phyloP scores from a whole-genome alignment of 2,113 vertebrate genomes.

The Grallaria varia region DNA sequence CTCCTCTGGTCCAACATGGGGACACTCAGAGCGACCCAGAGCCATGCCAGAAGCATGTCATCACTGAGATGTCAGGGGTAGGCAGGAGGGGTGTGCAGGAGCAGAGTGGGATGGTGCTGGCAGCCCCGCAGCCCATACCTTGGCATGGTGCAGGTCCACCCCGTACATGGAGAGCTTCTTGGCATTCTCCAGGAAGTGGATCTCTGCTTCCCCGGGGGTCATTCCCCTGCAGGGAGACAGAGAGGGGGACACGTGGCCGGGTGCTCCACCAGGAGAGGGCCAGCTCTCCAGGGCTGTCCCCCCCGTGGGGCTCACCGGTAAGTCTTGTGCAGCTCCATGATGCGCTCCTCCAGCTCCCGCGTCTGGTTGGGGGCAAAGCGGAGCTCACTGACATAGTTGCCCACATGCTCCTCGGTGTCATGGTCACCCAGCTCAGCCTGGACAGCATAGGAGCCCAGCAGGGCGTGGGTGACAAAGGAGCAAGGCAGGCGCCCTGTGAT shows the following conservation, averaged over 20 bases:
- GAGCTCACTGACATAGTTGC: slow-evolving; percentile 91
- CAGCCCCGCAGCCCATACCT: slow-evolving; percentile 75
- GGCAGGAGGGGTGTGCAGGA: neutral
- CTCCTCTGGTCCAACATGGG: neutral
- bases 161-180: slow-evolving; percentile 99
- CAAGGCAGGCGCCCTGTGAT: slow-evolving; percentile 95
- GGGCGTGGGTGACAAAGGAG: slow-evolving; percentile 95
- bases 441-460: slow-evolving; percentile 93
- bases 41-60: neutral
- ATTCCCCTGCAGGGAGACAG: slow-evolving; percentile 81
- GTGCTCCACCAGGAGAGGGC: fast-evolving
- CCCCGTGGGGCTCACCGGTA: slow-evolving; percentile 80
- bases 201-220: slow-evolving; percentile 96
- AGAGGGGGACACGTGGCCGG: neutral
- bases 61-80: neutral
- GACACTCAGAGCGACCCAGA: neutral
- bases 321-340: slow-evolving; percentile 96
- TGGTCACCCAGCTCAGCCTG: slow-evolving; percentile 96
- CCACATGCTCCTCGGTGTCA: slow-evolving; percentile 87
- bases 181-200: slow-evolving; percentile 97
- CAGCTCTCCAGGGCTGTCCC: neutral
- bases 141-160: slow-evolving; percentile 96
- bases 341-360: slow-evolving; percentile 92
- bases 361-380: slow-evolving; percentile 96
- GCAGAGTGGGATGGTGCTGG: neutral